phyloP scores from a whole-genome alignment of 2,888 invertebrate genomes.

The Chironomus riparius region DNA sequence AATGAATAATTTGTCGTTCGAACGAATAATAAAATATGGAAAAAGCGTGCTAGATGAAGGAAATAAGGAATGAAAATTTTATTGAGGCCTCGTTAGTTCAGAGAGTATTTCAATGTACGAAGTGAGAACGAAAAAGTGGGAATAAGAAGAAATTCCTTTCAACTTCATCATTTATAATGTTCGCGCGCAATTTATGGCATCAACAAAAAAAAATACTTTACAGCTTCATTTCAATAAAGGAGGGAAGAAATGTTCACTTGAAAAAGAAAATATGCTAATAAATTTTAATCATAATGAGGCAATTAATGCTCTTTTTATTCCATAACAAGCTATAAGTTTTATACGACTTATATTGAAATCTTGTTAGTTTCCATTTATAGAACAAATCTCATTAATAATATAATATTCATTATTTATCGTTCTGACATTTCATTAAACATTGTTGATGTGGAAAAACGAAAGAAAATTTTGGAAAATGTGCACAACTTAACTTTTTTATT shows the following conservation, averaged over 20 bases:
- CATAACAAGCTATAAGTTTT: background rate
- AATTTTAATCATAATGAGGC: constrained; percentile 22
- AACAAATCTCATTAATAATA: no score
- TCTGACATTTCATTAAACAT: no score
- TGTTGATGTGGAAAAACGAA: no score
- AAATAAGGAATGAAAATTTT: constrained; percentile 27
- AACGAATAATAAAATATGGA: constrained; percentile 1
- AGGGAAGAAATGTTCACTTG: background rate
- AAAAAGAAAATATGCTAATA: background rate
- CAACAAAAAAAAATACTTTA: constrained; percentile 11
- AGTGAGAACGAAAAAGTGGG: background rate
- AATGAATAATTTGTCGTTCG: constrained; percentile 27
- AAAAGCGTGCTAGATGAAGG: constrained; percentile 17
- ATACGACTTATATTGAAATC: no score
- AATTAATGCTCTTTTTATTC: constrained; percentile 19
- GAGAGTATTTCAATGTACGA: constrained; percentile 11
- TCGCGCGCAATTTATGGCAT: constrained; percentile 5
- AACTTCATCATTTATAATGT: background rate
- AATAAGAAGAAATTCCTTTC: constrained; percentile 7
- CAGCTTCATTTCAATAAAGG: constrained; percentile 20
- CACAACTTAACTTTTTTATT: no score
- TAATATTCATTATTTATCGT: no score
- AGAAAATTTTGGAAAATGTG: no score
- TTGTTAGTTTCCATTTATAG: no score
- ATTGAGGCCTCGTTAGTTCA: constrained; percentile 25